phyloP scores from a whole-genome alignment of 2,113 vertebrate genomes.

The Channa argus region DNA sequence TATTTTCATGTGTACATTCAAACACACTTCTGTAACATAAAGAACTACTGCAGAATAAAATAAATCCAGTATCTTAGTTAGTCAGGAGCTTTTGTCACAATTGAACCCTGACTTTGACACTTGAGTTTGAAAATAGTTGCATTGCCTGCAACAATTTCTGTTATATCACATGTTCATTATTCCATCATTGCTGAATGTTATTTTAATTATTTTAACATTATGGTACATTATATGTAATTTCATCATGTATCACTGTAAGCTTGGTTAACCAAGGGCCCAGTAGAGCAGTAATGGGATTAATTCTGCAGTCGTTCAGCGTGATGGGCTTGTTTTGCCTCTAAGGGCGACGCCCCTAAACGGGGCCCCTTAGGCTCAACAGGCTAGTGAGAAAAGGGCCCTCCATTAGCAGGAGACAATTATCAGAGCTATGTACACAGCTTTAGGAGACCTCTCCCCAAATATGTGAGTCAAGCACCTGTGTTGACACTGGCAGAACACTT shows the following conservation, averaged over 20 bases:
- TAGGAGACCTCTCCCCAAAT: constrained; percentile 60
- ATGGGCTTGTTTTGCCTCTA: constrained; percentile 52
- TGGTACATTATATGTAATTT: no score
- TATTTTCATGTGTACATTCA: no score
- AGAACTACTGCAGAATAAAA: no score
- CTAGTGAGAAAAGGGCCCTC: constrained; percentile 57
- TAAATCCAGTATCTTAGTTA: no score
- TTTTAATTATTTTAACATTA: no score
- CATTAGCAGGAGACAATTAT: constrained; percentile 71
- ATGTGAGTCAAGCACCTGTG: constrained; percentile 72
- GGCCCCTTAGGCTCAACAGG: constrained; percentile 49
- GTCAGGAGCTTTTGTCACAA: no score
- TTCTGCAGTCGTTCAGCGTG: constrained; percentile 38
- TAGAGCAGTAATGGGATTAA: no score
- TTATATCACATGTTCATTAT: constrained; percentile 37
- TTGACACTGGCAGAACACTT: constrained; percentile 75
- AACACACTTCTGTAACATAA: no score
- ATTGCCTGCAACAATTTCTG: not conserved
- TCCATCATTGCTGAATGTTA: not conserved
- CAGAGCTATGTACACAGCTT: constrained; percentile 68
- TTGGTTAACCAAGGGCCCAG: no score
- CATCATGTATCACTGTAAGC: no score
- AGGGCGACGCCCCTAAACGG: constrained; percentile 52
- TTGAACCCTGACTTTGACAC: no score
- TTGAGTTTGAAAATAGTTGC: no score